Evolutionary conservation across 2,113 vertebrate species (phyloP).

Genomic region (Ibidorhyncha struthersii): DNA sequence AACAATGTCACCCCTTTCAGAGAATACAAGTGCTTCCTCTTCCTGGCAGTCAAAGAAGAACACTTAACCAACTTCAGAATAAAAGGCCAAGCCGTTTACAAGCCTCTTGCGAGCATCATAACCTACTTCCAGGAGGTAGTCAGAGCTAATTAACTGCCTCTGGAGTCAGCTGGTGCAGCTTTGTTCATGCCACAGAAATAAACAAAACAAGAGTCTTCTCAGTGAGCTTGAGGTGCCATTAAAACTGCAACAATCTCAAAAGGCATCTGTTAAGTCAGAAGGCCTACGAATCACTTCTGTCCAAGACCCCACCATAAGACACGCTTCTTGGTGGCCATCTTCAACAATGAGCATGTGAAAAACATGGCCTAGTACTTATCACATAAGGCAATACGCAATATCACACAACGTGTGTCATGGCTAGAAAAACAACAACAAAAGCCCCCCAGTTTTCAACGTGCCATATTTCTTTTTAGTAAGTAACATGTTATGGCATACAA

Average conservation of each 20-base stretch:
- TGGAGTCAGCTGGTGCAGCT: background rate
- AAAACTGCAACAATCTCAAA: background rate
- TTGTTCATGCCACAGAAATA: background rate
- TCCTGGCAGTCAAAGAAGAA: background rate
- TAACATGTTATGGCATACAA: background rate
- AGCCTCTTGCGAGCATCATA: background rate
- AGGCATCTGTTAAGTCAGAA: background rate
- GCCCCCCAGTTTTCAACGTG: background rate
- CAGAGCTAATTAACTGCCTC: background rate
- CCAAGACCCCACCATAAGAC: background rate
- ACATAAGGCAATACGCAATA: background rate
- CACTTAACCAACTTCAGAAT: background rate
- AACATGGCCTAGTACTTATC: background rate
- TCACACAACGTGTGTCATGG: background rate
- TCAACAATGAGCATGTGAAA: background rate
- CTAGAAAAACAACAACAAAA: background rate
- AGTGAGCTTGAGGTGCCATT: background rate
- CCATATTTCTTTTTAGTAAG: background rate
- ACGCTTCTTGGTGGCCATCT: rapidly evolving
- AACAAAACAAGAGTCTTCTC: background rate
- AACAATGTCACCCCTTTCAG: background rate
- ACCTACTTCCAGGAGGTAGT: constrained; percentile 20
- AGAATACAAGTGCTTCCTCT: background rate
- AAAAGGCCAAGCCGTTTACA: background rate
- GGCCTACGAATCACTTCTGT: background rate